Evolutionary conservation across 2,797 vertebrate species (phyloP).

Genomic region (Bovichtus variegatus): DNA sequence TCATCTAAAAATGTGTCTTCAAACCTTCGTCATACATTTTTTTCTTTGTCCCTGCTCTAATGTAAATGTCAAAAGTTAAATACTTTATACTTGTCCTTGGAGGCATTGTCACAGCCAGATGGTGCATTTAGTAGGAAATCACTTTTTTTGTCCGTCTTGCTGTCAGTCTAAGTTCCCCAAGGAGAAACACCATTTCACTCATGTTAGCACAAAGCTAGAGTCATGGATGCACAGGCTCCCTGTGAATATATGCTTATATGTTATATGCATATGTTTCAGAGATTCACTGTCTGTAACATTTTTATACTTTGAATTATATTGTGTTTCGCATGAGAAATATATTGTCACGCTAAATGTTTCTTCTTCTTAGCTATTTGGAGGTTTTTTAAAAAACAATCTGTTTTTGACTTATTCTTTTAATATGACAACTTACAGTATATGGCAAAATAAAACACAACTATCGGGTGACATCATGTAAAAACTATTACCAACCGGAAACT

Average conservation of each 20-base stretch:
- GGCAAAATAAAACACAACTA: not conserved
- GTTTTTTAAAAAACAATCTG: not conserved
- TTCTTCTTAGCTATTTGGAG: not conserved
- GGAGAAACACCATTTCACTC: not conserved
- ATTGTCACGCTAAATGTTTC: too few relatives aligned
- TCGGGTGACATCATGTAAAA: too few relatives aligned
- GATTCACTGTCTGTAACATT: conserved; percentile 1
- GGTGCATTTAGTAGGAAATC: conserved; percentile 27
- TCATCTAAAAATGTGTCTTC: not conserved
- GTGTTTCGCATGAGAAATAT: not conserved
- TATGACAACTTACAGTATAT: not conserved
- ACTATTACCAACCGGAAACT: too few relatives aligned
- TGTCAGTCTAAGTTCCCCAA: conserved; percentile 1
- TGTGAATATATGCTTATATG: not conserved
- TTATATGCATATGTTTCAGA: too few relatives aligned
- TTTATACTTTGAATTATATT: not conserved
- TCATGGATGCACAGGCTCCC: not conserved
- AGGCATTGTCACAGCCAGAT: not conserved
- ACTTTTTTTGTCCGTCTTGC: conserved; percentile 4
- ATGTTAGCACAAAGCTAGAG: not conserved
- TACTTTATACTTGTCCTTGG: conserved; percentile 4
- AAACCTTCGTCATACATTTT: not conserved
- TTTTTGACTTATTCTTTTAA: not conserved
- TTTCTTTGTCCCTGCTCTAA: not conserved
- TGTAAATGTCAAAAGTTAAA: conserved; percentile 49